Base-by-base conservation (phyloP, 1,140 invertebrate genomes). In the Thaumatotibia leucotreta region DNA sequence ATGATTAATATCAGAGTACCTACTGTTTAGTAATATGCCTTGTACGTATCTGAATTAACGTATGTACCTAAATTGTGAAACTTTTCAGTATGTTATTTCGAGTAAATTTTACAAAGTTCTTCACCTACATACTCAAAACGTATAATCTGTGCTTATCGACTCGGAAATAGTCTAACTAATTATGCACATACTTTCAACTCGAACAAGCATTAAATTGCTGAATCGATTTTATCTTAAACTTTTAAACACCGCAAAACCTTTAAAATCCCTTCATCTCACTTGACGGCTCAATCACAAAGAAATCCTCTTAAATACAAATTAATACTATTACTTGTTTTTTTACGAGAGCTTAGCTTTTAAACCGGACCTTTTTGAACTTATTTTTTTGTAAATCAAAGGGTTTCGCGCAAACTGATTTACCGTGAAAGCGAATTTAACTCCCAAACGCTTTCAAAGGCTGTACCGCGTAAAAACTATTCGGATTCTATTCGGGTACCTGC, bases 401-500 rank as follows among this genome's bases (percentile, higher is more conserved):
- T 78, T 75, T 73, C 69, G 68, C 50, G 61, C 63, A 64, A 65
- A 67, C 71, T 72, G 74, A 82, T 82, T 82, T 82, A 78, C 71
- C 73, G 75, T 76, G 70, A 82, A 78, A 79, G 74, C 76, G 73
- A 73, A 77, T 79, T 75, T 75, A 71, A 73, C 77, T 77, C 72
- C 75, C 73, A 74, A 72, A 69, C 67, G 64, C 39, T 66, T 71
- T 68, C 45, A 69, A 69, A 74, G 72, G 69, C 29, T 39, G 14
- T 14, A 39, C 58, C 64, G 61, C 64, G 69, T 70, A 79, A 79
- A 79, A 76, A 79, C 52, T 58, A 58, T 58, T 58, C 52, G 52
- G 52, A 24, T 27, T 58, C 52, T 58, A 27, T 58, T 29, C 52
- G 52, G 23, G 11, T 29, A 58, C 52, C 52, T 58, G 52, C 52